Evolutionary conservation across 2,888 invertebrate species (phyloP).

Genomic region (Dyspetes luteomarginatus): DNA sequence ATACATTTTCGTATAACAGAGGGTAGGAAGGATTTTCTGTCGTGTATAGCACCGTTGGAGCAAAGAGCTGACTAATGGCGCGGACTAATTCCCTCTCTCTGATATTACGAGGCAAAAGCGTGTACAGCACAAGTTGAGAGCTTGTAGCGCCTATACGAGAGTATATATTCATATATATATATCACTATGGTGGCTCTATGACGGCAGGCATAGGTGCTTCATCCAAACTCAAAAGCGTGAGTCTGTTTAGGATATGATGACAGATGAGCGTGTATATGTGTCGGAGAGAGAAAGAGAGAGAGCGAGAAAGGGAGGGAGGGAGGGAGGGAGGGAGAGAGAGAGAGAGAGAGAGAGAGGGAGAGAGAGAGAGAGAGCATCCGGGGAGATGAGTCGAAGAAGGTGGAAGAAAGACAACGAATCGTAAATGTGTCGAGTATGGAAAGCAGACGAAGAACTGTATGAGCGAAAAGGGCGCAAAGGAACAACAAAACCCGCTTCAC

Average conservation of each 20-base stretch:
- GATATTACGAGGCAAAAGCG: constrained; percentile 7
- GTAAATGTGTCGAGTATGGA: constrained; percentile 30
- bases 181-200: not conserved
- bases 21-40: constrained; percentile 43
- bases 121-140: constrained; percentile 14
- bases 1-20: constrained; percentile 4
- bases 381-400: constrained; percentile 25
- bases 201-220: not conserved
- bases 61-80: constrained; percentile 80
- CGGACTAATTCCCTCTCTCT: constrained; percentile 77
- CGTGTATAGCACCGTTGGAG: constrained; percentile 61
- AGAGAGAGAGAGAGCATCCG: constrained; percentile 19
- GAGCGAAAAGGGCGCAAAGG: not conserved
- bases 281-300: too few species aligned
- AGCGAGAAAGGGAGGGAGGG: not conserved
- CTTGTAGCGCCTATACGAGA: constrained; percentile 30
- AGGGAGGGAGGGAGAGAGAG: too few species aligned
- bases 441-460: constrained; percentile 15
- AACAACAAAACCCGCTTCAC: constrained; percentile 30
- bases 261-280: not conserved
- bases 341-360: not conserved
- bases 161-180: constrained; percentile 26
- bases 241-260: not conserved
- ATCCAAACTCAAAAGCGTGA: not conserved
- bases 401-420: constrained; percentile 33